Base-by-base conservation (phyloP, 2,113 vertebrate species). In the Eurypyga helias region DNA sequence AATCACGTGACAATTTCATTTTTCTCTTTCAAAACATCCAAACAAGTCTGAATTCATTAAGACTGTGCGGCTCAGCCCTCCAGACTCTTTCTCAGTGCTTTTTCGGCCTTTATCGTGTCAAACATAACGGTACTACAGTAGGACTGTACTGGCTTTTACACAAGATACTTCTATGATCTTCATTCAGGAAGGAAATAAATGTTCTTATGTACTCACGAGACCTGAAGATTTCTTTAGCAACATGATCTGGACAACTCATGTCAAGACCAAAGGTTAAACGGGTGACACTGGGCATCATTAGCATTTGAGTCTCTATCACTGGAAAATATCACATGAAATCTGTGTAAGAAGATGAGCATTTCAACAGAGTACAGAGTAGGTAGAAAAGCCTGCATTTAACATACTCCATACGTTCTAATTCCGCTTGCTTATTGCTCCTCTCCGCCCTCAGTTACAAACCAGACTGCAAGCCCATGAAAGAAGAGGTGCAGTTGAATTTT, bases 1-100 rank as follows among this genome's bases (percentile, higher is more conserved):
- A 90, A 61, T 73, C 97, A 96, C 45, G 79, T 86, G 95, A 96
- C 55, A 62, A 89, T 78, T 88, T 60, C 49, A 64, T 96, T 94
- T 41, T 97, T 94, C 92, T 93, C 79, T 84, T 73, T 92, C 73
- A 87, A 66, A 92, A 69, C 57, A 69, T 84, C 79, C 65, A 72
- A 83, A 91, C 75, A 95, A 97, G 60, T 55, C 31, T 28, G 82
- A 83, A 95, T 64, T 85, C 83, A 86, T 64, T 93, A 83, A 73
- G 51, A 48, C 61, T 36, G 5, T 29, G 16, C 79, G 62, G 61
- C 86, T 84, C 64, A 70, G 75, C 20, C 89, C 64, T 66, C 58
- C 49, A 8, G 45, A 61, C 43, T 64, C 62, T 58, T 57, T 58
- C 64, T 79, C 46, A 46, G n/a, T 26, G 46, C 17, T 82, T 71